These are phyloP conservation scores for Strix aluco DNA, from an alignment of 2,113 vertebrate genomes.

Conservation along the genomic window DNA sequence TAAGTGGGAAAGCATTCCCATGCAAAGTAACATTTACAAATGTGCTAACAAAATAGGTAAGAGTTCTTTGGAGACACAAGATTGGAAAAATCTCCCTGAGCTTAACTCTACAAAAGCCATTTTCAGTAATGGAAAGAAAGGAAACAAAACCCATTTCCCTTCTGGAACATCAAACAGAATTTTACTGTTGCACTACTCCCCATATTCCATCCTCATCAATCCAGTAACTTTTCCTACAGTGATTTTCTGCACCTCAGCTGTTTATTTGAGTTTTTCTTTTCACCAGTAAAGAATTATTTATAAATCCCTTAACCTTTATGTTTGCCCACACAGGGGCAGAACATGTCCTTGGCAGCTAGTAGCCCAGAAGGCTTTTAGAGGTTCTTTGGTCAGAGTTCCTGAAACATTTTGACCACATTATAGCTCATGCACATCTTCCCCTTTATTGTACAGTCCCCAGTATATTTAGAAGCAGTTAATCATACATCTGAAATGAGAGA, in stretches of 20 bases:
- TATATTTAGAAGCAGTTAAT: constrained; percentile 46
- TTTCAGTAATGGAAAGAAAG: neutral
- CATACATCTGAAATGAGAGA: constrained; percentile 39
- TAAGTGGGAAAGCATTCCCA: neutral
- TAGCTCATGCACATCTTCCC: neutral
- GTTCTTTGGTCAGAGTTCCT: neutral
- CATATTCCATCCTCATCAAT: neutral
- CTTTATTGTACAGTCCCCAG: neutral
- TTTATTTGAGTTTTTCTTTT: neutral
- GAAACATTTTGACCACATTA: neutral
- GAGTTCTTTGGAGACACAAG: neutral
- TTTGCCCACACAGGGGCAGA: neutral
- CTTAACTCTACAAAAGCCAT: neutral
- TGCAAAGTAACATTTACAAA: neutral
- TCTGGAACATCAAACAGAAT: neutral
- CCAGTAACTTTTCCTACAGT: neutral
- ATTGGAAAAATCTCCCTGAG: neutral
- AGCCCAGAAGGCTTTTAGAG: neutral
- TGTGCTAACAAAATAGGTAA: neutral
- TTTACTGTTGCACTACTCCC: neutral
- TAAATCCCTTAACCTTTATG: neutral
- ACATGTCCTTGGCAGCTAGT: neutral
- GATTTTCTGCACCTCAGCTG: neutral
- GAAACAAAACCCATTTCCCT: neutral
- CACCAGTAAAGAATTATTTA: neutral